These are phyloP conservation scores for Thunnus albacares DNA, from an alignment of 2,797 vertebrate genomes.

Conservation along the genomic window DNA sequence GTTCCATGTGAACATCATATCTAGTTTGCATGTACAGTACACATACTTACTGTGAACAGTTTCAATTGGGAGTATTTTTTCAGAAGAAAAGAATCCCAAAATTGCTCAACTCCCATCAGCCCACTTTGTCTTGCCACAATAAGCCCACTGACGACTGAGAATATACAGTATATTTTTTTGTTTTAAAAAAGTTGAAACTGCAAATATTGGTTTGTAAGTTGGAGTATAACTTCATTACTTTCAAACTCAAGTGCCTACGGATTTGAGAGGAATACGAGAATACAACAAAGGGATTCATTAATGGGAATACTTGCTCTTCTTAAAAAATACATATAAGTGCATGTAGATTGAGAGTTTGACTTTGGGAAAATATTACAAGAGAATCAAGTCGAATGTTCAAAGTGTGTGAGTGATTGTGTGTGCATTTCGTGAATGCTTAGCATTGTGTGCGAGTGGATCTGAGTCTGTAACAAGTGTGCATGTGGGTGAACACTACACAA, in stretches of 20 bases:
- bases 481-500: constrained; percentile 63
- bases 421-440: background rate
- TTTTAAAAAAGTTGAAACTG: constrained; percentile 15
- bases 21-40: no score
- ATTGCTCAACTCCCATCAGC: background rate
- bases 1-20: background rate
- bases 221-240: constrained; percentile 35
- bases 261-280: constrained; percentile 12
- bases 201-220: constrained; percentile 25
- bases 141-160: constrained; percentile 12
- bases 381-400: constrained; percentile 23
- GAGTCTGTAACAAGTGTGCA: constrained; percentile 38
- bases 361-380: constrained; percentile 1
- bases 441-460: constrained; percentile 1
- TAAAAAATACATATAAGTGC: constrained; percentile 37
- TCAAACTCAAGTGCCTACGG: constrained; percentile 16
- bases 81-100: background rate
- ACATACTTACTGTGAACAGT: background rate
- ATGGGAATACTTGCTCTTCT: constrained; percentile 26
- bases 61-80: constrained; percentile 5
- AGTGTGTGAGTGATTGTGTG: constrained; percentile 22
- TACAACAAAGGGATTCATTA: constrained; percentile 59
- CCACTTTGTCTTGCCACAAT: background rate
- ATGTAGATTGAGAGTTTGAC: constrained; percentile 40
- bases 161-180: no score